phyloP scores from a whole-genome alignment of 2,888 invertebrate species.

The Augiades crinisus region DNA sequence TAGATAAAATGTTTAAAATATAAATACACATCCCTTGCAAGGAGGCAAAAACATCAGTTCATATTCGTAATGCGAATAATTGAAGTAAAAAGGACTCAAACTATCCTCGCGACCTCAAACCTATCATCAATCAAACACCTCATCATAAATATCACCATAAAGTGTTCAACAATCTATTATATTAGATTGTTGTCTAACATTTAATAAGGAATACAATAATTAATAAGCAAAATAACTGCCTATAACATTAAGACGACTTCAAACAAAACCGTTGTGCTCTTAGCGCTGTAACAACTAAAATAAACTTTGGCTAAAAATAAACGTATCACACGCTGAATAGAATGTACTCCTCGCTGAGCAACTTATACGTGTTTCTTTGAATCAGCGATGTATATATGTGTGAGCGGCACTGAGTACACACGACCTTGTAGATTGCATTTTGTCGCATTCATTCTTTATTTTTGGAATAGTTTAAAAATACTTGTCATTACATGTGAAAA shows the following conservation, averaged over 20 bases:
- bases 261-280: conserved; percentile 41
- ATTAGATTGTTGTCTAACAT: background rate
- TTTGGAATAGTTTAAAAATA: too few species aligned
- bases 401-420: too few species aligned
- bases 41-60: background rate
- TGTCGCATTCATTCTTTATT: too few species aligned
- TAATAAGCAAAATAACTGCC: background rate
- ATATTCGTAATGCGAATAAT: background rate
- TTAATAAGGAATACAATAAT: background rate
- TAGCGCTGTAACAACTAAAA: conserved; percentile 56
- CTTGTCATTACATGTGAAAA: too few species aligned
- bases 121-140: background rate
- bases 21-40: background rate
- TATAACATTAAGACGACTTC: conserved; percentile 3
- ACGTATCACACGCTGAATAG: conserved; percentile 54
- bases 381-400: too few species aligned
- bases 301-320: conserved; percentile 67
- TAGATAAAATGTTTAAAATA: background rate
- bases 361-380: too few species aligned
- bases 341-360: conserved; percentile 32
- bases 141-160: background rate
- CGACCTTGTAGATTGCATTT: too few species aligned
- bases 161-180: background rate
- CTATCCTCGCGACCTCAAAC: too few species aligned
- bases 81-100: background rate